Conservation (phyloP, 1,140 invertebrate species). For the Bombus waltoni region DNA sequence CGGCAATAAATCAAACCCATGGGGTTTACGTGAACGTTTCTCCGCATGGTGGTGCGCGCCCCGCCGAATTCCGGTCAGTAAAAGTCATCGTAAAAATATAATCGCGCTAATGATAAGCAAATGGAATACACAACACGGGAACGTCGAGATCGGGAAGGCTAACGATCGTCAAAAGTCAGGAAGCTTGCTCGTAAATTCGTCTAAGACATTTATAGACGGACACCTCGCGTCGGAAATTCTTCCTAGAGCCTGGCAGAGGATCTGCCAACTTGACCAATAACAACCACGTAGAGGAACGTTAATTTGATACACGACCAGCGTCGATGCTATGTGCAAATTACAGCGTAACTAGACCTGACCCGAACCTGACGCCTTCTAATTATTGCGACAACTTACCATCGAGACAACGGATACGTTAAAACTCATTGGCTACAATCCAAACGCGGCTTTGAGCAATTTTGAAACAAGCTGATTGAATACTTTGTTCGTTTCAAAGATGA, state of each 20-base stretch:
- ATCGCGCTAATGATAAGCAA: constrained; percentile 64
- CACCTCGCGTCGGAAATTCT: constrained; percentile 66
- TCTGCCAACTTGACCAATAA: background rate
- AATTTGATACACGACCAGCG: constrained; percentile 40
- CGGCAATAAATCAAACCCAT: constrained; percentile 27
- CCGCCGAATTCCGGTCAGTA: constrained; percentile 44
- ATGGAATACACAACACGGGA: constrained; percentile 53
- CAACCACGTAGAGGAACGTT: constrained; percentile 32
- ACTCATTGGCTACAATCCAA: background rate
- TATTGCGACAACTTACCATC: constrained; percentile 34
- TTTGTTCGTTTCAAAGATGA: too few relatives aligned
- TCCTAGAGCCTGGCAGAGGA: constrained; percentile 46
- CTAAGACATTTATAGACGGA: constrained; percentile 77
- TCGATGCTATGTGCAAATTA: constrained; percentile 4
- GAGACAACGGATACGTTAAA: background rate
- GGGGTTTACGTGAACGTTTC: constrained; percentile 14
- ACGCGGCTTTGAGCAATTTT: background rate
- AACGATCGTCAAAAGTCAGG: constrained; percentile 74
- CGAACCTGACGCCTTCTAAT: constrained; percentile 22
- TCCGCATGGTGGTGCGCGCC: background rate
- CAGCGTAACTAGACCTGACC: constrained; percentile 1
- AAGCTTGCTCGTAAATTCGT: constrained; percentile 78
- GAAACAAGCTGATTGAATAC: background rate
- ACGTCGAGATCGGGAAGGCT: constrained; percentile 32
- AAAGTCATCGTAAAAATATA: constrained; percentile 63